Percentiles rank a stretch among this genome's conserved stretches.
These are phyloP conservation scores for Acomys russatus DNA, from an alignment of 2,797 vertebrate species.

Conservation along the genomic window DNA sequence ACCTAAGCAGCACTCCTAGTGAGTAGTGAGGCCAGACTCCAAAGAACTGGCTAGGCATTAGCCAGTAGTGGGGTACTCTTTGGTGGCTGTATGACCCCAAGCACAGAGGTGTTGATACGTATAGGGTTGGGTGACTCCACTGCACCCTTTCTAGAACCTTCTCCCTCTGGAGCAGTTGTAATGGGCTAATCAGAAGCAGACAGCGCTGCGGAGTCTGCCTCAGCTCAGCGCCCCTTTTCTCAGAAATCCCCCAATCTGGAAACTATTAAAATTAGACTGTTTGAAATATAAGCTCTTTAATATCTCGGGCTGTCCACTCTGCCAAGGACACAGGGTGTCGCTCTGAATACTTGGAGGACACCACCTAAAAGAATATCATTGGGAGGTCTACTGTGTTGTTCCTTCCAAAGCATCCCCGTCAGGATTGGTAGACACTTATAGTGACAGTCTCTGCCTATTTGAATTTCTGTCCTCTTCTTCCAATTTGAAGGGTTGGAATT, in stretches of 20 bases:
- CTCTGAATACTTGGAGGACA: conserved; percentile 67
- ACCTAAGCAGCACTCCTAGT: conserved; percentile 34
- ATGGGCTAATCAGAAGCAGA: conserved; percentile 89
- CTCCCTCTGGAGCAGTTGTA: conserved; percentile 85
- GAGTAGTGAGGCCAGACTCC: conserved; percentile 41
- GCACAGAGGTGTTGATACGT: conserved; percentile 7
- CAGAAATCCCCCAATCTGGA: conserved; percentile 88
- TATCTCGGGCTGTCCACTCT: conserved; percentile 84
- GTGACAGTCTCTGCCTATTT: conserved; percentile 47
- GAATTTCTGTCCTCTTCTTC: conserved; percentile 33
- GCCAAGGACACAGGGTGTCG: conserved; percentile 65
- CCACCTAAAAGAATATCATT: conserved; percentile 65
- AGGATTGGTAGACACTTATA: conserved; percentile 12
- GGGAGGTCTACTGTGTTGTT: conserved; percentile 8
- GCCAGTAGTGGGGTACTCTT: conserved; percentile 26
- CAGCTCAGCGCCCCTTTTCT: conserved; percentile 77
- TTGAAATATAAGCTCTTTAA: conserved; percentile 87
- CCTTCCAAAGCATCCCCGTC: conserved; percentile 12
- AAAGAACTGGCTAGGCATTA: conserved; percentile 64
- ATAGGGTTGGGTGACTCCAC: conserved; percentile 60
- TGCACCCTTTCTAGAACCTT: conserved; percentile 73
- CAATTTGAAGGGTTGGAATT: not conserved
- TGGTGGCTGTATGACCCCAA: conserved; percentile 64
- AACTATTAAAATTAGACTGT: conserved; percentile 87
- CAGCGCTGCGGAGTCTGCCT: conserved; percentile 74